A percentile compares a stretch with the other conserved stretches of the same genome.
Conservation (phyloP, 2,888 invertebrate genomes). For the Lycocerus yunnanus region DNA sequence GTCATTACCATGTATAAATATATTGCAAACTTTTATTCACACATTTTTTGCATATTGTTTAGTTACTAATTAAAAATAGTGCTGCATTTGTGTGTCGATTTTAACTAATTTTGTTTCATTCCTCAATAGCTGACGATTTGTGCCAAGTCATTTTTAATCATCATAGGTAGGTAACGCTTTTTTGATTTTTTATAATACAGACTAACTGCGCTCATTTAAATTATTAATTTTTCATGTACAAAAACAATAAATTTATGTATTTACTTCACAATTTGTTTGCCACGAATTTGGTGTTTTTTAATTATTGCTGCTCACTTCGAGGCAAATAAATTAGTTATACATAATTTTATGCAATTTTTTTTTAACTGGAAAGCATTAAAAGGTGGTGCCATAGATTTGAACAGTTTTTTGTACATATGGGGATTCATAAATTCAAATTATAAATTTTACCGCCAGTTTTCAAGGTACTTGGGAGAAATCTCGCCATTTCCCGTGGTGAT, state of each 20-base stretch:
- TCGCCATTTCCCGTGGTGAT: no score
- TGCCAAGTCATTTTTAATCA: slow-evolving; percentile 51
- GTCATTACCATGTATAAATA: no score
- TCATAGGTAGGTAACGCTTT: slow-evolving; percentile 46
- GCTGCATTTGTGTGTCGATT: slow-evolving; percentile 2
- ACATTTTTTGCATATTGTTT: neutral
- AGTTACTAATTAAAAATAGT: neutral
- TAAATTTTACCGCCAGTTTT: no score
- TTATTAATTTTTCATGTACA: neutral
- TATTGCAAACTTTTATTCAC: no score
- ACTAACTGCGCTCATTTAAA: neutral
- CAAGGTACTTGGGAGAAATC: no score
- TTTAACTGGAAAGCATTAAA: neutral
- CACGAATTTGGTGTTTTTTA: neutral
- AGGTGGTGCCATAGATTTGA: neutral
- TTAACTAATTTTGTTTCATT: slow-evolving; percentile 7
- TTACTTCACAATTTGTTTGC: neutral
- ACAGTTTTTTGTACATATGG: no score
- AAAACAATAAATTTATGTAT: neutral
- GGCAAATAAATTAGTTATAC: neutral
- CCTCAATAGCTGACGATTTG: slow-evolving; percentile 50
- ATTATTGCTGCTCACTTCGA: neutral
- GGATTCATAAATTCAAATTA: no score
- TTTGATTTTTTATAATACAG: neutral
- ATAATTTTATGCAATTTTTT: neutral